Conservation (phyloP, 2,113 vertebrate species). For the Megaleporinus macrocephalus region DNA sequence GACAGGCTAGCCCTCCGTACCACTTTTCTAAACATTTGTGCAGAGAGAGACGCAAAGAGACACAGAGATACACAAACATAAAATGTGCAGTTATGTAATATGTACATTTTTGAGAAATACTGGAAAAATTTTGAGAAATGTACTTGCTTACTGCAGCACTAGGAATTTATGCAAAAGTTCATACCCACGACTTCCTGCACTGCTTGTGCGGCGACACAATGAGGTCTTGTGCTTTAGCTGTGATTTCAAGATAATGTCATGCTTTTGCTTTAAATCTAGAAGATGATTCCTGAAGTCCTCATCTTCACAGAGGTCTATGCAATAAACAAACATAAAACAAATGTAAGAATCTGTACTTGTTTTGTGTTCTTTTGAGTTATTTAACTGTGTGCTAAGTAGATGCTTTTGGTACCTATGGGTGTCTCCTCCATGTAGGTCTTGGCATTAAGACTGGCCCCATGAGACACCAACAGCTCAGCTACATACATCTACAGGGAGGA, state of each 20-base stretch:
- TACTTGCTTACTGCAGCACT: not conserved
- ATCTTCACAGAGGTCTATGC: slow-evolving; percentile 92
- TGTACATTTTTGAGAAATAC: too few species aligned
- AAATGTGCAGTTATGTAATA: too few species aligned
- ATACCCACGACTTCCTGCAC: slow-evolving; percentile 94
- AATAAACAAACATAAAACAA: slow-evolving; percentile 4
- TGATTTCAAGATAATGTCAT: slow-evolving; percentile 97
- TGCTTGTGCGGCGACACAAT: slow-evolving; percentile 92
- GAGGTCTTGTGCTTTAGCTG: slow-evolving; percentile 97
- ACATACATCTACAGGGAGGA: slow-evolving; percentile 87
- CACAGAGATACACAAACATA: not conserved
- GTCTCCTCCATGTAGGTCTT: slow-evolving; percentile 96
- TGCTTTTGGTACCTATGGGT: slow-evolving; percentile 84
- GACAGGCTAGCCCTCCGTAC: slow-evolving; percentile 94
- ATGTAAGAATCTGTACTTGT: not conserved
- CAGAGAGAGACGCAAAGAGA: slow-evolving; percentile 24
- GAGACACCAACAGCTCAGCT: slow-evolving; percentile 92
- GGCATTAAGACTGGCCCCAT: slow-evolving; percentile 92
- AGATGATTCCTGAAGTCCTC: slow-evolving; percentile 93
- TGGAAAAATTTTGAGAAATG: too few species aligned
- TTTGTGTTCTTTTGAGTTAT: not conserved
- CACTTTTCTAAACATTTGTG: slow-evolving; percentile 84
- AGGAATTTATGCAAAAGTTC: not conserved
- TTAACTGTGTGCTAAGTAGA: slow-evolving; percentile 4
- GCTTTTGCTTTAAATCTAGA: slow-evolving; percentile 95